Evolutionary conservation across 2,888 invertebrate genomes (phyloP), one percentile per base, ranked within the genome.

Genomic region (Trachelus tabidus): DNA sequence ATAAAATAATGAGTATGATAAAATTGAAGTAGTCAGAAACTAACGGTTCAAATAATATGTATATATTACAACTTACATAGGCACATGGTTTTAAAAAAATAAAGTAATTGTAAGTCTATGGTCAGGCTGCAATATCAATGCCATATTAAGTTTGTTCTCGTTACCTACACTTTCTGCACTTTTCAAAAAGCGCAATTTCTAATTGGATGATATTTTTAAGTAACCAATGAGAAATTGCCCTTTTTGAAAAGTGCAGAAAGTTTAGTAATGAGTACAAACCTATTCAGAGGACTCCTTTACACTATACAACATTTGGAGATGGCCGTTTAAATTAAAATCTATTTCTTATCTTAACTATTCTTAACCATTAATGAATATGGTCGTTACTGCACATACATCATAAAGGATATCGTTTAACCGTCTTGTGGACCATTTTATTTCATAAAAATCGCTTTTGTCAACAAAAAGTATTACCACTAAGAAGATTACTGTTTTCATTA

Each of bases 51-150:
- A 80, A 85, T 77, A 83, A 79, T 81, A 73, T 75, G 2, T 9
- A 23, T 56, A 76, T 69, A 74, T 75, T 77, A 75, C 75, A 78
- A 75, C 69, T 79, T 82, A 79, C 75, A 79, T 68, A 37, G 71
- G 34, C 68, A 77, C 68, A 73, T 74, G 34, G 81, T 71, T 71
- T 81, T 79, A 75, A 76, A 81, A 80, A 79, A 84, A 78, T 75
- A 71, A 73, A 73, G 34, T 73, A 76, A 78, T 73, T 76, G 77
- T 56, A 82, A 73, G 15, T 40, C 40, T 40, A 40, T 40, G 40
- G 15, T 40, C 40, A 40, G 40, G 40, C 15, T 40, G 40, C 40
- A 40, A 40, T 40, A 15, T 40, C 40, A 40, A 40, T 40, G 15
- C 40, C 6, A 40, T 40, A 1, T 35, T 35, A 35, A 12, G 12